phyloP scores from a whole-genome alignment of 2,888 invertebrate species.

The Trachelus troglodyta region DNA sequence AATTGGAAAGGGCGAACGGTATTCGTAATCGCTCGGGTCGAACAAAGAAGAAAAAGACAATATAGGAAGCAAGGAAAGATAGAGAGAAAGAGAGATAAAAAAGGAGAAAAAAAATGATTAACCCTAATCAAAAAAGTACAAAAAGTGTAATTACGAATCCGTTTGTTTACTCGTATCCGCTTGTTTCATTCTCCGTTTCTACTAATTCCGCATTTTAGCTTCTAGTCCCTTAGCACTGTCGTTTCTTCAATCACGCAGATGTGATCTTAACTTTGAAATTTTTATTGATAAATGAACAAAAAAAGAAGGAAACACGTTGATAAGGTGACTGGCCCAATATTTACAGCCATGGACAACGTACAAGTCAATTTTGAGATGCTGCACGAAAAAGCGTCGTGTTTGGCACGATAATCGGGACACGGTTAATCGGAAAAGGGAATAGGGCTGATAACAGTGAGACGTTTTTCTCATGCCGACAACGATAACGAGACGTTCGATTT shows the following conservation, averaged over 20 bases:
- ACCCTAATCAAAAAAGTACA: conserved; percentile 65
- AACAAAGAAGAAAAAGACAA: not conserved
- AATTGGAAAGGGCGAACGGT: not conserved
- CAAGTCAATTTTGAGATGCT: conserved; percentile 1
- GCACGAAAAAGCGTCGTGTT: not conserved
- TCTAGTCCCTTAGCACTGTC: conserved; percentile 62
- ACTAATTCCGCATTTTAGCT: conserved; percentile 47
- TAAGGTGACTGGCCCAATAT: conserved; percentile 3
- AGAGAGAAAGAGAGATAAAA: not conserved
- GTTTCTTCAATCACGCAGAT: conserved; percentile 42
- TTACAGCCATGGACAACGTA: not conserved
- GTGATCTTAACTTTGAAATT: conserved; percentile 38
- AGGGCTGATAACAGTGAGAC: not conserved
- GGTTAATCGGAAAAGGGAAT: not conserved
- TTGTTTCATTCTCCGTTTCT: conserved; percentile 49
- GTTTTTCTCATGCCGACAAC: not conserved
- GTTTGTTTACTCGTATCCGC: conserved; percentile 45
- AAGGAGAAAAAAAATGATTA: conserved; percentile 35
- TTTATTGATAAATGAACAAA: conserved; percentile 17
- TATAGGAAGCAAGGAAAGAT: not conserved
- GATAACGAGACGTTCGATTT: not conserved
- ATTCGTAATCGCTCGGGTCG: not conserved
- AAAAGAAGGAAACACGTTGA: conserved; percentile 18
- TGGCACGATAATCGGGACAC: not conserved
- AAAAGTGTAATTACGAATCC: conserved; percentile 47